phyloP scores from a whole-genome alignment of 1,140 invertebrate species.

The Caerostris darwini region DNA sequence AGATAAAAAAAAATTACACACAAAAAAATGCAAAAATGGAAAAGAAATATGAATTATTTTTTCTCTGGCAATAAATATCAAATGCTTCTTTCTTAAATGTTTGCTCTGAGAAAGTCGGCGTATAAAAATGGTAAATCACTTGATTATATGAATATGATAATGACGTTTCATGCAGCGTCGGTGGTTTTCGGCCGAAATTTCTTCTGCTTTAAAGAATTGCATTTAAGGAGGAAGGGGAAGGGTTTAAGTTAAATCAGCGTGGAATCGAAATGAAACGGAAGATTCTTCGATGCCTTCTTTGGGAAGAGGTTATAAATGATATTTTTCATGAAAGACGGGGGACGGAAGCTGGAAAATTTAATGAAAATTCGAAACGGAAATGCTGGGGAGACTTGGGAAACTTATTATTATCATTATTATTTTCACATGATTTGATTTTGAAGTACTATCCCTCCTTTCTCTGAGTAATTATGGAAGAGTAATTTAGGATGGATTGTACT shows the following conservation, averaged over 20 bases:
- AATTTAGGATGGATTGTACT: no score
- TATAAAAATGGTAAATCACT: constrained; percentile 71
- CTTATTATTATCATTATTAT: no score
- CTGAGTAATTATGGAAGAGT: no score
- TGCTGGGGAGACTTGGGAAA: no score
- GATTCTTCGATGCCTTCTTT: no score
- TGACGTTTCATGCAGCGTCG: constrained; percentile 23
- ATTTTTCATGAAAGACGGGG: no score
- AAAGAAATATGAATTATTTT: constrained; percentile 63
- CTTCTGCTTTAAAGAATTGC: not conserved
- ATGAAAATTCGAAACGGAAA: no score
- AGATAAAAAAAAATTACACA: no score
- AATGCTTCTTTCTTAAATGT: constrained; percentile 62
- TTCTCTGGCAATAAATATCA: constrained; percentile 65
- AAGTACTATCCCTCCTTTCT: no score
- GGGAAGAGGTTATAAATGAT: no score
- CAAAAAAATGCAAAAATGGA: not conserved
- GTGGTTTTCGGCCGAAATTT: constrained; percentile 24
- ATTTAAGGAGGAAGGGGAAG: not conserved
- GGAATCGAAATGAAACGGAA: not conserved
- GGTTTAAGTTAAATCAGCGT: not conserved
- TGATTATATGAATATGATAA: constrained; percentile 75
- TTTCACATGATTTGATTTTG: no score
- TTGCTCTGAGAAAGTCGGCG: constrained; percentile 9
- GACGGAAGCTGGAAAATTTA: no score